Conservation (phyloP, 2,888 invertebrate species). For the Coelinius sp. region DNA sequence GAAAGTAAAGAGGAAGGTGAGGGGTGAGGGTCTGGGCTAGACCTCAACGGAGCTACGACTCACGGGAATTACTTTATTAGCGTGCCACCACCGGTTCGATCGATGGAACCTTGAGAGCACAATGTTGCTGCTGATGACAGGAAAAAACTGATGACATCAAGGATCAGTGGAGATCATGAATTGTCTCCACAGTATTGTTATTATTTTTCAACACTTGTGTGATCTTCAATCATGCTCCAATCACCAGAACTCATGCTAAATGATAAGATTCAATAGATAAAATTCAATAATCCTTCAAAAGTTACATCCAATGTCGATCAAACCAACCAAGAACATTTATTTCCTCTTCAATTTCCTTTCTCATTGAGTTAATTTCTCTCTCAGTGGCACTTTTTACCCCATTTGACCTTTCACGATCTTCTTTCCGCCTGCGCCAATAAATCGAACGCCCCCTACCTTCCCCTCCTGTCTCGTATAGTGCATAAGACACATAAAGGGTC, state of each 20-base stretch:
- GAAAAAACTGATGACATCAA: too few relatives aligned
- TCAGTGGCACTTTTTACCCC: slow-evolving; percentile 1
- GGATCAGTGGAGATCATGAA: too few relatives aligned
- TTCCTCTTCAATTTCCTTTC: background rate
- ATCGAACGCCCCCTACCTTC: slow-evolving; percentile 35
- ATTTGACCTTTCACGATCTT: slow-evolving; percentile 19
- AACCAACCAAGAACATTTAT: background rate
- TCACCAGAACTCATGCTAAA: too few relatives aligned
- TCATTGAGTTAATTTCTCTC: slow-evolving; percentile 2
- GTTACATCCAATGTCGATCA: background rate
- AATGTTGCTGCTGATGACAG: background rate
- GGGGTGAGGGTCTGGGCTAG: slow-evolving; percentile 10
- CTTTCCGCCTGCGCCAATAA: slow-evolving; percentile 45
- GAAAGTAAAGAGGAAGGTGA: background rate
- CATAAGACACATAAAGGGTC: slow-evolving; percentile 19
- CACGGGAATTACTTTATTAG: slow-evolving; percentile 29
- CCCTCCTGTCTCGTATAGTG: slow-evolving; percentile 28
- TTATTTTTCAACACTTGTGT: too few relatives aligned
- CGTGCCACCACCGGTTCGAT: slow-evolving; percentile 14
- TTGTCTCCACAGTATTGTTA: too few relatives aligned
- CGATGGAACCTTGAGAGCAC: slow-evolving; percentile 9
- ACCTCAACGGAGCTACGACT: background rate
- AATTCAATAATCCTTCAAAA: too few relatives aligned
- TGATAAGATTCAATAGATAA: too few relatives aligned
- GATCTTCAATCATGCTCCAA: too few relatives aligned